A percentile compares a stretch with the other conserved stretches of the same genome.
These are phyloP conservation scores for Beroe ovata DNA, from an alignment of 37 sponge, comb jelly and placozoan genomes.

Conservation along the genomic window DNA sequence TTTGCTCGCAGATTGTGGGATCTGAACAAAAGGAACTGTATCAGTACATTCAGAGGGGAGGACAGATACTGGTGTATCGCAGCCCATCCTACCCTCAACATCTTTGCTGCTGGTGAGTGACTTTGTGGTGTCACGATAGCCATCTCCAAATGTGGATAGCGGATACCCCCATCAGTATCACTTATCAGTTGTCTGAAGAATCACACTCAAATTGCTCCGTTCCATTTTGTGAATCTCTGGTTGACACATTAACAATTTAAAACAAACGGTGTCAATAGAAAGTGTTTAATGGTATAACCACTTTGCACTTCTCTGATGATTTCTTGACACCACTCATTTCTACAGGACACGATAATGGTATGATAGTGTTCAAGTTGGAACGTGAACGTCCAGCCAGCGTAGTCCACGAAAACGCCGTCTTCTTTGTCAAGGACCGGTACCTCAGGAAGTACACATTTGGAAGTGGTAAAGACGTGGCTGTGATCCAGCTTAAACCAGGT, in stretches of 20 bases:
- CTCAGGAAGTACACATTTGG: slow-evolving; percentile 65
- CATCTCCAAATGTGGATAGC: no score
- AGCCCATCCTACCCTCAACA: slow-evolving; percentile 92
- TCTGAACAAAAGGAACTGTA: slow-evolving; percentile 75
- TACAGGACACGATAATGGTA: slow-evolving; percentile 92
- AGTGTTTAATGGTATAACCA: no score
- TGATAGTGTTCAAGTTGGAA: slow-evolving; percentile 97
- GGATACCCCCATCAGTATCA: no score
- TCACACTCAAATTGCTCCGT: no score
- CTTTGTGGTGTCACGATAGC: no score
- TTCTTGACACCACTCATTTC: not conserved
- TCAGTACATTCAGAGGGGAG: slow-evolving; percentile 91
- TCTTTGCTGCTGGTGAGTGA: slow-evolving; percentile 96
- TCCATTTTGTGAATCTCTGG: no score
- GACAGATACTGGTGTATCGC: slow-evolving; percentile 89
- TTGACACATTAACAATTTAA: no score
- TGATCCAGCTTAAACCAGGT: slow-evolving; percentile 61
- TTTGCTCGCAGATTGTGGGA: slow-evolving; percentile 69
- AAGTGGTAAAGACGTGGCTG: slow-evolving; percentile 56
- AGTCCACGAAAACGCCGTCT: slow-evolving; percentile 81
- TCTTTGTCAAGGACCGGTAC: slow-evolving; percentile 84
- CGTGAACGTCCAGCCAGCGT: slow-evolving; percentile 94
- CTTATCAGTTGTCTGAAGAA: no score
- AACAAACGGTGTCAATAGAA: no score
- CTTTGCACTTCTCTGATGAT: no score